phyloP scores from a whole-genome alignment of 2,797 vertebrate genomes.

The Amniataba percoides region DNA sequence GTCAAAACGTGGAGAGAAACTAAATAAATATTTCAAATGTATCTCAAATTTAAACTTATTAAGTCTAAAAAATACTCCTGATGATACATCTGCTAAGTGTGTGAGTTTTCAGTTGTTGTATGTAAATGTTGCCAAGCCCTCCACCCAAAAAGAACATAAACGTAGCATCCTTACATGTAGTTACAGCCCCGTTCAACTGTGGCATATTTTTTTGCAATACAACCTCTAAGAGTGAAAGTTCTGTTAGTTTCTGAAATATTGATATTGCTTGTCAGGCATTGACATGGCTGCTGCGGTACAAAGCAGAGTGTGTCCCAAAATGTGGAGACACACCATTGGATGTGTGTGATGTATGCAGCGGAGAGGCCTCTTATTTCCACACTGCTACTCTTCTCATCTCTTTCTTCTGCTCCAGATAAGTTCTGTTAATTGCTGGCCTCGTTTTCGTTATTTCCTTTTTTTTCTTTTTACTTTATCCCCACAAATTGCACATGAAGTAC shows the following conservation, averaged over 20 bases:
- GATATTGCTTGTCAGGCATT: slow-evolving; percentile 16
- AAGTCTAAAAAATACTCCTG: too few species aligned
- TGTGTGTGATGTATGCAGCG: slow-evolving; percentile 8
- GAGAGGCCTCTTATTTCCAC: slow-evolving; percentile 23
- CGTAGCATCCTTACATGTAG: too few species aligned
- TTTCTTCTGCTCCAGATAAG: slow-evolving; percentile 49
- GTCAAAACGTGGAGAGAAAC: too few species aligned
- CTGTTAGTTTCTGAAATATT: slow-evolving; percentile 19
- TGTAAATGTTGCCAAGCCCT: too few species aligned
- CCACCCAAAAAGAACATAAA: too few species aligned
- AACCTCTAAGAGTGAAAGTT: background rate
- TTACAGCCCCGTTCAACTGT: too few species aligned
- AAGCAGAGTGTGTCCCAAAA: slow-evolving; percentile 1
- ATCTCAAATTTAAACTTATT: too few species aligned
- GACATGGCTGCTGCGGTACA: background rate
- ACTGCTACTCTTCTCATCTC: slow-evolving; percentile 1
- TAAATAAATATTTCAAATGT: too few species aligned
- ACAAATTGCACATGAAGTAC: slow-evolving; percentile 14
- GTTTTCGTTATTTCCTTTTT: background rate
- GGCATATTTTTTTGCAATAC: background rate
- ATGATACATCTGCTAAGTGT: too few species aligned
- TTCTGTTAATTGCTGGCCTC: slow-evolving; percentile 39
- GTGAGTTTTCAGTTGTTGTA: too few species aligned
- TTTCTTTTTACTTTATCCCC: background rate
- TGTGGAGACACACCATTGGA: slow-evolving; percentile 13